Base-by-base conservation (phyloP, 2,888 invertebrate species). In the Rhynchonema sp. region DNA sequence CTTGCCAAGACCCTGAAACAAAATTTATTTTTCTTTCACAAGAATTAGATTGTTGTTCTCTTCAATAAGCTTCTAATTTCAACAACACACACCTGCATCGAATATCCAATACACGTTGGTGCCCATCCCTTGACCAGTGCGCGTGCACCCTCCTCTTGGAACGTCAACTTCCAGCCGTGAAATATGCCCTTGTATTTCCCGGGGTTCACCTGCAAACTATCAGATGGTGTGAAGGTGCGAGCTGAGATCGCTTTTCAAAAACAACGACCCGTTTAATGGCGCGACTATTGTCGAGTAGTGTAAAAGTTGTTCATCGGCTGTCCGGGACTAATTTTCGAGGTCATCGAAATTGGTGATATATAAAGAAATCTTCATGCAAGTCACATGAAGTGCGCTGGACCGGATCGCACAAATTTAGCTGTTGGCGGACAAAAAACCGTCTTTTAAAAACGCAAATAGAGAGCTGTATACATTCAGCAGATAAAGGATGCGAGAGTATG, bases 91-190 rank as follows among this genome's bases (percentile, higher is more conserved):
- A 9, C 38, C 20, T 66, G 49, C 23, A 85, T 80, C 3, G 92
- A 94, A 77, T 96, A 96, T 46, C 96, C 96, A 68, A 94, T 82
- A 76, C 87, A 84, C 46, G 96, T 96, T 59, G 96, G 96, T 1
- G 94, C 92, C 96, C 96, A 96, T 61, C 96, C 96, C 75, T 83
- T 87, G 56, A 81, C 88, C 62, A 96, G 79, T 25, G 90, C 89
- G 52, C 82, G 79, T 59, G 82, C 71, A 65, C 91, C 90, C 74
- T 87, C 91, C 77, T 96, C 94, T 57, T 80, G 80, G 22, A 91
- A 71, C 1, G 92, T 86, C 6, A 86, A 77, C 66, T 79, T 80
- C 76, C 88, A 87, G 2, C 88, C 89, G 69, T 79, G 80, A 66
- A 83, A 72, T 62, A 89, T 80, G 68, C 82, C 83, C 79, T 87